Evolutionary conservation across 2,888 invertebrate species (phyloP), one percentile per base, ranked within the genome.

Genomic region (Nowickia ferox): DNA sequence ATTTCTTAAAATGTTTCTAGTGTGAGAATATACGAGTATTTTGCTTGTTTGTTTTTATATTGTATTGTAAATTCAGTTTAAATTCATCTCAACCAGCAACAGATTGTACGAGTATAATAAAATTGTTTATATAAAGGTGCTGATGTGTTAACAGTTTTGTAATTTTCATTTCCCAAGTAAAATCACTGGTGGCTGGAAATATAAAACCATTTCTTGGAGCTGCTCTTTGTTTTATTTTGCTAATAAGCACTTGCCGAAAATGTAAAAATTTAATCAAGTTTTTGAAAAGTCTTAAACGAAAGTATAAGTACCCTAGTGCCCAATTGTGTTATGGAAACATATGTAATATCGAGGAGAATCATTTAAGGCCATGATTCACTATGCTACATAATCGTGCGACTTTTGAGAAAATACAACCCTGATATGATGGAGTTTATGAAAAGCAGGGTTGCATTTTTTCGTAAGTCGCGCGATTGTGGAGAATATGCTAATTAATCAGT

Each of bases 111-210:
- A 44, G 9, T 13, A n/a, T 40, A 51, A 78, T 59, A 59, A 30
- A 30, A 68, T 66, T 78, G 22, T 42, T 69, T 77, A 22, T 51
- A 30, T 30, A 30, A 53, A 42, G 40, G 10, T 48, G 65, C 19
- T 63, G 83, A 83, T 48, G 83, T 84, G 78, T 75, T 84, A 65
- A 79, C 69, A 84, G 55, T 48, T 69, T 55, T 63, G 38, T 55
- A 63, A 44, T 44, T 79, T 55, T 59, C 63, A 51, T 61, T 22
- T 78, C 11, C 15, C 10, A 68, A 71, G 59, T 65, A 19, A 72
- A 57, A 68, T 69, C 69, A 68, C 63, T 46, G 17, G 59, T 59
- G 53, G 22, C 59, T 63, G 19, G 75, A 71, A 75, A 84, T 71
- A 59, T 59, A 51, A 79, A 76, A 75, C 69, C 38, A 9, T 51